Conservation (phyloP, 1,140 invertebrate species). For the Bicyclus anynana region DNA sequence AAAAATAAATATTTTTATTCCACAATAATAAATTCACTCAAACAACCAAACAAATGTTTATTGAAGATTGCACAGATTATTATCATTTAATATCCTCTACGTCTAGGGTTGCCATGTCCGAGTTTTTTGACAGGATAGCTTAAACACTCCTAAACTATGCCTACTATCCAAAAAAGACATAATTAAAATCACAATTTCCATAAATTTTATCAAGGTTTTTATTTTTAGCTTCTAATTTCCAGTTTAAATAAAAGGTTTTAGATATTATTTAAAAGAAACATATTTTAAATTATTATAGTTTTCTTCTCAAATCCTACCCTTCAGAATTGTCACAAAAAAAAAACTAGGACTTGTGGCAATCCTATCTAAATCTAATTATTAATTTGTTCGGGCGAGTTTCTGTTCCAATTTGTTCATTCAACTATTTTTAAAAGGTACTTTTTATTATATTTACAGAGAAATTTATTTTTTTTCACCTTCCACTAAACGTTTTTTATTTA, state of each 20-base stretch:
- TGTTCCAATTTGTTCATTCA: constrained; percentile 70
- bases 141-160: too few relatives aligned
- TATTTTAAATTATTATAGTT: too few relatives aligned
- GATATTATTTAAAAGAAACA: too few relatives aligned
- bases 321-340: background rate
- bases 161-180: too few relatives aligned
- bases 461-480: constrained; percentile 41
- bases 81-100: constrained; percentile 3
- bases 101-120: background rate
- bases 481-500: constrained; percentile 63
- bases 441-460: constrained; percentile 66
- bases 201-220: too few relatives aligned
- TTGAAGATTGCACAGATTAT: constrained; percentile 61
- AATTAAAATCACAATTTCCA: too few relatives aligned
- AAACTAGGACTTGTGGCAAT: background rate
- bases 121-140: background rate
- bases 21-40: constrained; percentile 37
- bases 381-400: constrained; percentile 72
- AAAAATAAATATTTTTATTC: constrained; percentile 63
- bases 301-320: background rate
- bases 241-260: too few relatives aligned
- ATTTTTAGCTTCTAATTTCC: too few relatives aligned
- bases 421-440: constrained; percentile 45
- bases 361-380: constrained; percentile 61
- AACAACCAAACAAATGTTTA: constrained; percentile 58